Evolutionary conservation across 2,113 vertebrate species (phyloP).

Genomic region (Bos taurus): ARS-UCD2.0 NC_037343.1:71399001-71399500

Average conservation of each 20-base stretch:
- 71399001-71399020: background rate
- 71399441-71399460: background rate
- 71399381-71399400: constrained; percentile 32
- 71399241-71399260: background rate
- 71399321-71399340: constrained; percentile 19
- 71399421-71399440: background rate
- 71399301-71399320: background rate
- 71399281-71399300: constrained; percentile 30
- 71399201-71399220: background rate
- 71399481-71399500: background rate
- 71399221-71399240: background rate
- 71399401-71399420: constrained; percentile 32
- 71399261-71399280: constrained; percentile 18
- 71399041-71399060: background rate
- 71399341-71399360: background rate
- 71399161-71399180: background rate
- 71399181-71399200: background rate
- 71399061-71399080: background rate
- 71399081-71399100: background rate
- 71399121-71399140: background rate
- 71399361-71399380: background rate
- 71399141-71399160: background rate
- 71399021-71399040: background rate
- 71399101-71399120: background rate
- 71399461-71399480: background rate